phyloP scores from a whole-genome alignment of 1,140 invertebrate species.

The Chrysomallon squamiferum region DNA sequence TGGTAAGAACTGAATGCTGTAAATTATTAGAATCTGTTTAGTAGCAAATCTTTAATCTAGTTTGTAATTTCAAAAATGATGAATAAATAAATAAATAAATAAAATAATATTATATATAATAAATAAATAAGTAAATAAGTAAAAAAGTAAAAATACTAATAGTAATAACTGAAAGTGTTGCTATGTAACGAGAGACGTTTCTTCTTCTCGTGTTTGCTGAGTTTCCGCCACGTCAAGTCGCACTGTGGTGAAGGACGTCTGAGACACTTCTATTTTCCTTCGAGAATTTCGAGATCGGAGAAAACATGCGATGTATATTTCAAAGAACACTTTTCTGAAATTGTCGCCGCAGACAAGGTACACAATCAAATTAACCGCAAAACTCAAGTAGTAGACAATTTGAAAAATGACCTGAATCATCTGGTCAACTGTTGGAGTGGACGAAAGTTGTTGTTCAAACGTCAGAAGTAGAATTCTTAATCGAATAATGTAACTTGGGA shows the following conservation, averaged over 20 bases:
- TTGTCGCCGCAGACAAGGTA: constrained; percentile 64
- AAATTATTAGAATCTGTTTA: too few relatives aligned
- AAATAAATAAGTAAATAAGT: too few relatives aligned
- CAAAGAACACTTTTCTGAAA: constrained; percentile 35
- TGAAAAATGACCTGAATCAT: constrained; percentile 64
- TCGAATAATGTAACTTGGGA: constrained; percentile 68
- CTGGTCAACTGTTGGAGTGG: constrained; percentile 11
- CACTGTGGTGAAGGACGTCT: constrained; percentile 19
- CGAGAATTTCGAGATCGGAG: neutral
- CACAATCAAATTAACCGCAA: constrained; percentile 83
- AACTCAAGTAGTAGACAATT: constrained; percentile 78
- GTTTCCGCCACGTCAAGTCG: constrained; percentile 10
- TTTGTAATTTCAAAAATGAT: too few relatives aligned
- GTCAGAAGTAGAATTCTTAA: constrained; percentile 22
- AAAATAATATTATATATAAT: too few relatives aligned
- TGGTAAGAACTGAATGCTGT: too few relatives aligned
- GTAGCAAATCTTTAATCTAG: too few relatives aligned
- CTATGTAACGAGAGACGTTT: constrained; percentile 15
- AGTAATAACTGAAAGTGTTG: too few relatives aligned
- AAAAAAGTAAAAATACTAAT: too few relatives aligned
- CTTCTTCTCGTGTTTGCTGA: constrained; percentile 1
- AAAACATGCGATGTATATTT: constrained; percentile 22
- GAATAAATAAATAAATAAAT: too few relatives aligned
- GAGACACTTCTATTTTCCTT: constrained; percentile 8
- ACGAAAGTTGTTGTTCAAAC: neutral